Conservation (phyloP, 2,888 invertebrate genomes). For the Pachymerium ferrugineum region DNA sequence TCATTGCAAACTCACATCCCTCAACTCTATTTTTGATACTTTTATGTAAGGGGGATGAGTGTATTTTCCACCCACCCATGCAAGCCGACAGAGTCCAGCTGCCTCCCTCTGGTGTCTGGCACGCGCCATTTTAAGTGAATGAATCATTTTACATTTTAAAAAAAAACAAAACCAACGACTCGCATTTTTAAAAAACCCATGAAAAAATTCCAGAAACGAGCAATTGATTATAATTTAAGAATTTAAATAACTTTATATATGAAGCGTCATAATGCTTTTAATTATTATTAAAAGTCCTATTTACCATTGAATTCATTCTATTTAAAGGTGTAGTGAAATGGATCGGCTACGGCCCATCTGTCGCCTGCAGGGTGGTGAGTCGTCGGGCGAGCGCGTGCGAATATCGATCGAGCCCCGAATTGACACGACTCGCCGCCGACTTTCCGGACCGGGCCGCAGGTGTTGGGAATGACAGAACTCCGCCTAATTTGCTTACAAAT, state of each 20-base stretch:
- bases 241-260: too few relatives aligned
- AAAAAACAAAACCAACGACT: neutral
- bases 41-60: neutral
- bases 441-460: conserved; percentile 20
- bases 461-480: conserved; percentile 27
- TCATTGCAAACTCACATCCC: neutral
- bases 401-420: conserved; percentile 4
- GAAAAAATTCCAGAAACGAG: too few relatives aligned
- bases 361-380: conserved; percentile 9
- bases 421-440: conserved; percentile 1
- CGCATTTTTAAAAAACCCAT: too few relatives aligned
- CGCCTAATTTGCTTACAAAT: conserved; percentile 30
- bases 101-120: neutral
- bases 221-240: too few relatives aligned
- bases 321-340: neutral
- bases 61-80: conserved; percentile 4
- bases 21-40: neutral
- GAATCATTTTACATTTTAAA: neutral
- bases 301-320: neutral
- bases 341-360: conserved; percentile 7
- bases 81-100: neutral
- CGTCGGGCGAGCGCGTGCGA: conserved; percentile 1
- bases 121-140: neutral
- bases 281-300: neutral
- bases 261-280: too few relatives aligned